phyloP scores from a whole-genome alignment of 2,797 vertebrate genomes.

The Prionace glauca region DNA sequence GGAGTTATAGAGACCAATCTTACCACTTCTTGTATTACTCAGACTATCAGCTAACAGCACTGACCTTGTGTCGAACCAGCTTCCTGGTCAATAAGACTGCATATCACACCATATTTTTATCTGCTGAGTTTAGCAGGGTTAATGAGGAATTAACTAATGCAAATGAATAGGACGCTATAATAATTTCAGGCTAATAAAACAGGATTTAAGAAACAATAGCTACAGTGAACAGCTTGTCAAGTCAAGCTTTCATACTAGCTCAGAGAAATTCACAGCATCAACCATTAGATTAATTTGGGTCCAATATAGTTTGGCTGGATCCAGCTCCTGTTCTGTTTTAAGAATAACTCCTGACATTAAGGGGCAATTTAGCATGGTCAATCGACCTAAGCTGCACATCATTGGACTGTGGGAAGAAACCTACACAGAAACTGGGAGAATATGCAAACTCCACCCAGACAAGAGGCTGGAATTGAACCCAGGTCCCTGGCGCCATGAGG shows the following conservation, averaged over 20 bases:
- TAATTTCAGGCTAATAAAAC: not conserved
- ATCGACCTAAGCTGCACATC: too few relatives aligned
- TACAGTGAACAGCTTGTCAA: not conserved
- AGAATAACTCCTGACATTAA: not conserved
- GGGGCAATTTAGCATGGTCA: too few relatives aligned
- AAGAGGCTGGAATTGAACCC: too few relatives aligned
- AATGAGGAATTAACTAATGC: not conserved
- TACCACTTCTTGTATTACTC: not conserved
- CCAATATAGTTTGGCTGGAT: not conserved
- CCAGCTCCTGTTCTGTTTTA: not conserved
- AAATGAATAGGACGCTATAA: not conserved
- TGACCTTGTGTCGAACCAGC: not conserved
- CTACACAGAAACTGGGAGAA: too few relatives aligned
- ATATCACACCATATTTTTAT: not conserved
- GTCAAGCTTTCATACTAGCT: not conserved
- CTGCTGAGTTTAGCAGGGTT: not conserved
- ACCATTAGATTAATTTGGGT: not conserved
- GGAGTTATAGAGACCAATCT: not conserved
- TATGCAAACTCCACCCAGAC: too few relatives aligned
- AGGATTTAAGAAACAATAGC: not conserved
- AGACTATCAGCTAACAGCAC: not conserved
- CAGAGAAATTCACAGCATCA: not conserved
- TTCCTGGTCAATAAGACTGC: not conserved
- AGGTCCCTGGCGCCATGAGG: not conserved
- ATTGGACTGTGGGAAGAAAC: too few relatives aligned